Conservation (phyloP, 2,888 invertebrate species). For the Drosophila mimica region DNA sequence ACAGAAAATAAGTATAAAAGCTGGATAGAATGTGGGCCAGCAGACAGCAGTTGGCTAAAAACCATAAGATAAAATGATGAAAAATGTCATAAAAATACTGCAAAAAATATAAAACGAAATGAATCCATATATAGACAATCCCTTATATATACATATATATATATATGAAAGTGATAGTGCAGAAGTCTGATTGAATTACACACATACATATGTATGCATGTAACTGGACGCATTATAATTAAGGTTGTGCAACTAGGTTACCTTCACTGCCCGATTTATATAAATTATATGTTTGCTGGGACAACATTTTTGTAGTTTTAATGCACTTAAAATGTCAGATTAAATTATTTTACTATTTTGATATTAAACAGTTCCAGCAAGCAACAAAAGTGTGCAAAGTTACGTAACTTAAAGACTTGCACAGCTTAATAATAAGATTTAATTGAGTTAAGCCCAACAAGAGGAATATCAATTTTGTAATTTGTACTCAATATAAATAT, state of each 20-base stretch:
- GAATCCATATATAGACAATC: not conserved
- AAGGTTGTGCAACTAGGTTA: constrained; percentile 9
- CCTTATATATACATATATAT: not conserved
- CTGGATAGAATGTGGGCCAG: constrained; percentile 1
- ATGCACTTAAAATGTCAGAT: not conserved
- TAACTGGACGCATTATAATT: constrained; percentile 20
- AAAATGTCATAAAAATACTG: constrained; percentile 62
- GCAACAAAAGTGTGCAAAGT: not conserved
- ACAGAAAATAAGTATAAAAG: constrained; percentile 1
- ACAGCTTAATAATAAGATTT: not conserved
- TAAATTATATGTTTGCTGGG: not conserved
- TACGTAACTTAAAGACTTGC: not conserved
- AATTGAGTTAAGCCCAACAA: not conserved
- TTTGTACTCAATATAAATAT: fast-evolving
- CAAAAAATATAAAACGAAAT: constrained; percentile 42
- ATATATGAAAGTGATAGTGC: constrained; percentile 23
- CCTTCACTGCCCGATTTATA: not conserved
- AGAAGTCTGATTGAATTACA: constrained; percentile 14
- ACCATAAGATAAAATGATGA: constrained; percentile 72
- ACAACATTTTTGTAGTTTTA: not conserved
- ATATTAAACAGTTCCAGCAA: not conserved
- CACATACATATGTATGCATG: constrained; percentile 17
- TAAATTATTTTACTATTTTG: not conserved
- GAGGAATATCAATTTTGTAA: not conserved
- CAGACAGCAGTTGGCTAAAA: constrained; percentile 43